Evolutionary conservation across 1,140 invertebrate genomes (phyloP), one percentile per base, ranked within the genome.

Genomic region (Venturia canescens): DNA sequence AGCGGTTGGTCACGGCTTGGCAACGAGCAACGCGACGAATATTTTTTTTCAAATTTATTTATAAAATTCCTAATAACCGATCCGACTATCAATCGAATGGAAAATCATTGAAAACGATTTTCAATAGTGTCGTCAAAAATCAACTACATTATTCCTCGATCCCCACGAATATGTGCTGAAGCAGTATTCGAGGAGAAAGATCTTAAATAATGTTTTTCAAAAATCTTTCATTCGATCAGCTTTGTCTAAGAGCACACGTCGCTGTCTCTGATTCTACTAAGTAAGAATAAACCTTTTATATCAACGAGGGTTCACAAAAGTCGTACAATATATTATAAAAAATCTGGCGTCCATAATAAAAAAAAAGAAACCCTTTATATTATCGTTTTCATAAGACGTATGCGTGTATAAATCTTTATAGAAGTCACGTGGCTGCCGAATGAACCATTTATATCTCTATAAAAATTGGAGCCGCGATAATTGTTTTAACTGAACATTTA

Each of bases 391-490:
- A 57, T 57, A 57, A 57, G 18, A 57, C 21, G 4, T 9, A 44
- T 13, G 44, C 16, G 21, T n/a, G 53, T 57, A n/a, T 57, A 57
- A 57, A 57, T 57, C 53, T 23, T 18, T 57, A n/a, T 57, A 60
- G 44, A 44, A 75, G 18, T 70, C 3, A 27, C 16, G n/a, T 53
- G 80, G 82, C 81, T 78, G 38, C 78, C 75, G 78, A 83, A 79
- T 76, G 23, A n/a, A 77, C 57, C 63, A 85, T 84, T 89, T 88
- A 86, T 86, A 87, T 85, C 72, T 72, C 83, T 88, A 88, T 84
- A 87, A 88, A 89, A 80, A 89, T 85, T 83, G 78, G 81, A 88
- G 84, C 81, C 79, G 70, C 60, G 60, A 26, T 66, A 66, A 66
- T 66, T 7, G 23, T 26, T 27, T 66, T 13, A 66, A 71, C 66